Base-by-base conservation (phyloP, 2,797 vertebrate species). In the Cygnus olor region DNA sequence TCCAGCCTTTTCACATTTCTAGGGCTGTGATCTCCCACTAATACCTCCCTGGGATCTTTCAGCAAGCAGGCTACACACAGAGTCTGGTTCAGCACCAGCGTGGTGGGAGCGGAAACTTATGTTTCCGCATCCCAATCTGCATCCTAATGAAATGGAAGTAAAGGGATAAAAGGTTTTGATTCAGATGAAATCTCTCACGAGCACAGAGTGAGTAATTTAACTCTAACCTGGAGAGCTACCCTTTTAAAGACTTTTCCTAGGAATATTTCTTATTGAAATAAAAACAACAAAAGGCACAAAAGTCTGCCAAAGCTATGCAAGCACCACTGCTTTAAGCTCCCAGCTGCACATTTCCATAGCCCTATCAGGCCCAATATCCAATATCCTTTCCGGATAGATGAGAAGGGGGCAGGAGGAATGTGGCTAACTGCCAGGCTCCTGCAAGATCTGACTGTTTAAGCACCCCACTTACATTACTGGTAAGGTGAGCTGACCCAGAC, bases 21-120 rank as follows among this genome's bases (percentile, higher is more conserved):
- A 68, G 70, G 79, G 47, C 88, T 94, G 51, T 93, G 92, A 93
- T 96, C 66, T 96, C 60, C 72, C 76, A 79, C 81, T 88, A 93
- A 36, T 38, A 79, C 89, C 84, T 95, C 93, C 81, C 88, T 60
- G 53, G 93, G 92, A 95, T 90, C 90, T 94, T 97, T 95, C 92
- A 92, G 72, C 93, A 94, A 94, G 93, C 90, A 76, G 77, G 82
- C 57, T 4, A 92, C 90, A 89, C 76, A 78, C 81, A 66, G 85
- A 1, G 58, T 49, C 81, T 93, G 66, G 42, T 93, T 95, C 93
- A 72, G 90, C 93, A 94, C 58, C 76, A 83, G 38, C 10, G 0
- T 78, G n/a, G 69, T 42, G 79, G 70, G 88, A 94, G 54, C 1
- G 3, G 87, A 95, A 96, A 89, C 69, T 76, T 58, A 24, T 7